These are phyloP conservation scores for Eulemur rubriventer DNA, from an alignment of 2,797 vertebrate species.

Conservation along the genomic window DNA sequence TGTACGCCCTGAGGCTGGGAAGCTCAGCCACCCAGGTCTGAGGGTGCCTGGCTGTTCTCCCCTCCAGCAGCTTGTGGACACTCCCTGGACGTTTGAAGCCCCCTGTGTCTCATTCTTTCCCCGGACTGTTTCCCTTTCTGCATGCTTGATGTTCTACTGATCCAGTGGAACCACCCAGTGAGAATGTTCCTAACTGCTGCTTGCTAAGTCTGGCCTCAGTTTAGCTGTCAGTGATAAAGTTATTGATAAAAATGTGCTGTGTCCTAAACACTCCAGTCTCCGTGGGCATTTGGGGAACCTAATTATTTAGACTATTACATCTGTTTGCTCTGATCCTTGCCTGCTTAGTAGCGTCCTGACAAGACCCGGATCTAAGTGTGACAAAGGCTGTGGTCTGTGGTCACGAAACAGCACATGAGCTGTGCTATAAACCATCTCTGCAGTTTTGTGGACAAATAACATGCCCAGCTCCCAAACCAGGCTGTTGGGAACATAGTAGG, in stretches of 20 bases:
- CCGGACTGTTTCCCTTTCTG: neutral
- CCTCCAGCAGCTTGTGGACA: neutral
- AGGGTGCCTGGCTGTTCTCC: neutral
- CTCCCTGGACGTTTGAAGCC: accelerated
- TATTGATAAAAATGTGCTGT: neutral
- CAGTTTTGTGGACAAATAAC: constrained; percentile 72
- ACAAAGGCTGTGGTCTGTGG: neutral
- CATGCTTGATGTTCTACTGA: neutral
- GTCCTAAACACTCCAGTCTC: neutral
- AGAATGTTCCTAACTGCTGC: neutral
- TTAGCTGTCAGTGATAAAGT: neutral
- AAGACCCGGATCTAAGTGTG: neutral
- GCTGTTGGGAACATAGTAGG: neutral
- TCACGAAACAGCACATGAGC: neutral
- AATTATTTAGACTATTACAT: neutral
- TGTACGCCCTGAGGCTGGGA: accelerated
- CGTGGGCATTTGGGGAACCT: accelerated
- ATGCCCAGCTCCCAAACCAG: neutral
- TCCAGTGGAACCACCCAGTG: too few relatives aligned
- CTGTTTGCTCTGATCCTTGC: constrained; percentile 35
- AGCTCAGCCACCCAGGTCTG: neutral
- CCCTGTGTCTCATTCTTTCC: accelerated
- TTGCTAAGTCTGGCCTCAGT: neutral
- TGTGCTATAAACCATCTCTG: constrained; percentile 60
- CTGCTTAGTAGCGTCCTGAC: neutral